Conservation (phyloP, 2,113 vertebrate species). For the Callospermophilus lateralis region DNA sequence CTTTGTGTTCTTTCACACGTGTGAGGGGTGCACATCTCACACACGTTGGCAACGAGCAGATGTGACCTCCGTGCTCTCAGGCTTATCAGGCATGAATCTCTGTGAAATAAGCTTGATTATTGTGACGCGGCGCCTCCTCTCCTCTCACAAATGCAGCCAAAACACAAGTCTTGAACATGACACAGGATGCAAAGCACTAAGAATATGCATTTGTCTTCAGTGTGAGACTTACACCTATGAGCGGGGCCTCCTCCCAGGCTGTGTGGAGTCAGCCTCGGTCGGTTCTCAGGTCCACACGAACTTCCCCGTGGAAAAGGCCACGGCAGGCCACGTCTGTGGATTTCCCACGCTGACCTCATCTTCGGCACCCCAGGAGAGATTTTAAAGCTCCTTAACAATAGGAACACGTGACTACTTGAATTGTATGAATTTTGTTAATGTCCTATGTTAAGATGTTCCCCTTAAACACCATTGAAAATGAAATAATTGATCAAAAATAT, state of each 20-base stretch:
- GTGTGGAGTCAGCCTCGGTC: too few relatives aligned
- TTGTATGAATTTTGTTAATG: too few relatives aligned
- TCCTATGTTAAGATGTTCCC: too few relatives aligned
- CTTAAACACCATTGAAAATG: too few relatives aligned
- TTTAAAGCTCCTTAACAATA: background rate
- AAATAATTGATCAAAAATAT: too few relatives aligned
- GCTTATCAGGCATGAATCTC: background rate
- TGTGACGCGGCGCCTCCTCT: background rate
- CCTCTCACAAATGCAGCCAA: background rate
- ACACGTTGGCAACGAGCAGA: background rate
- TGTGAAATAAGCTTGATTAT: background rate
- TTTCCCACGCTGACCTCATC: too few relatives aligned
- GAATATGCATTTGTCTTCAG: fast-evolving
- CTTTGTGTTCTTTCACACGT: background rate
- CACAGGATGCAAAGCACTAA: background rate
- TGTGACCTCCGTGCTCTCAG: background rate
- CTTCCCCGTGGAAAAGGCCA: background rate
- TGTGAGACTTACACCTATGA: fast-evolving
- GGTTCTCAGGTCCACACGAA: fast-evolving
- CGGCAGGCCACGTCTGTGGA: fast-evolving
- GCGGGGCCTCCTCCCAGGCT: too few relatives aligned
- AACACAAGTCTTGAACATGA: background rate
- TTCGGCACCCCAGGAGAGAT: background rate
- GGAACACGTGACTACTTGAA: too few relatives aligned
- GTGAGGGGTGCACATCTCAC: background rate